Base-by-base conservation (phyloP, 2,113 vertebrate genomes). In the Rhinichthys klamathensis region DNA sequence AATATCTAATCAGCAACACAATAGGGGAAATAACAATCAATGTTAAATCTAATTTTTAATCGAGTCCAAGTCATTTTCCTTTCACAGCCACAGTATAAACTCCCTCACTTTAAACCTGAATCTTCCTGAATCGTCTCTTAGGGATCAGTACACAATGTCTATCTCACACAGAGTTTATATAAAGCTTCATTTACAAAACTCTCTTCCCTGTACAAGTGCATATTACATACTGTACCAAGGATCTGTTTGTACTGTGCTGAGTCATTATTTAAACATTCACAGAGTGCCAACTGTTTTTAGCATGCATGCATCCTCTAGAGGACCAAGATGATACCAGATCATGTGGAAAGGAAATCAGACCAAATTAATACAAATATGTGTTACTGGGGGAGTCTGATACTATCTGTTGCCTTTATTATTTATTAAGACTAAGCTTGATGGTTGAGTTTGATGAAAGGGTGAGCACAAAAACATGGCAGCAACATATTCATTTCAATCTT, bases 201-300 rank as follows among this genome's bases (percentile, higher is more conserved):
- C 0, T 67, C 38, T 72, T 67, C 6, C 41, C 56, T 63, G 70
- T 67, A 65, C 58, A 58, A 72, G 9, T 70, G 63, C 25, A 51
- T 35, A 35, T 82, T 25, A 87, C 58, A 81, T 56, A 46, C 69
- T 81, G 86, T 85, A 65, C 83, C 51, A 58, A 44, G 30, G 11
- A 41, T 82, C 78, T 72, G 80, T 84, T 58, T 54, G 21, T 63
- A 76, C 56, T 32, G 73, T 75, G 82, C 82, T 80, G 70, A 84
- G 77, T 76, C 82, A 84, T 79, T 84, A 75, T 73, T 58, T 81
- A 79, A 81, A 75, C 79, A 61, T 51, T 85, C 51, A 65, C 41
- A 21, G 60, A 54, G 41, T 78, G 63, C 65, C 56, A 63, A 32
- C 23, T 58, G 60, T 82, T 65, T 77, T 83, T 44, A 67, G 44